These are phyloP conservation scores for Aelia acuminata DNA, from an alignment of 2,888 invertebrate genomes.

Conservation along the genomic window DNA sequence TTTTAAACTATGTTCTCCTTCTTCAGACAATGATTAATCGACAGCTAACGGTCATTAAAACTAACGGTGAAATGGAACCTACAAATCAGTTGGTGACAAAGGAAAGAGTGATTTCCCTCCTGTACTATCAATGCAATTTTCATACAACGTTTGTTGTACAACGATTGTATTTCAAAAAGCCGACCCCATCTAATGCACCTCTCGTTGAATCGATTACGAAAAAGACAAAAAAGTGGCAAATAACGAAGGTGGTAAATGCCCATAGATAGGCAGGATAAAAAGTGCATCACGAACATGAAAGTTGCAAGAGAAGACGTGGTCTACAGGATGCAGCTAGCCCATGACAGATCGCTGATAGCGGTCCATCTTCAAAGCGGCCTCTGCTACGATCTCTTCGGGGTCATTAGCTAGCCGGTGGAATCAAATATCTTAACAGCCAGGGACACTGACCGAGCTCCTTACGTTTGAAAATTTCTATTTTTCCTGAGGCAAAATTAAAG, in stretches of 20 bases:
- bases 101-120: background rate
- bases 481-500: no score
- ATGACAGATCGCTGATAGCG: conserved; percentile 39
- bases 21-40: background rate
- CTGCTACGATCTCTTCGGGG: background rate
- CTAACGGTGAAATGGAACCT: background rate
- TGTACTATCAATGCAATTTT: background rate
- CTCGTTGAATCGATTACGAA: conserved; percentile 29
- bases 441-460: no score
- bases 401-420: background rate
- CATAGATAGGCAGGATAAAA: conserved; percentile 2
- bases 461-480: no score
- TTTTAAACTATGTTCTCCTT: no score
- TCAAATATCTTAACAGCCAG: no score
- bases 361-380: background rate
- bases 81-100: background rate
- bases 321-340: conserved; percentile 15
- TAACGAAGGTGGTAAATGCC: conserved; percentile 46
- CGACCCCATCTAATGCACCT: background rate
- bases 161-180: conserved; percentile 28
- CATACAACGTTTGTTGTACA: background rate
- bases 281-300: conserved; percentile 50
- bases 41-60: background rate
- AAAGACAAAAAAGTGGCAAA: conserved; percentile 42
- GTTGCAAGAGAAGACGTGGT: conserved; percentile 21